Percentiles rank a stretch among this genome's conserved stretches.
These are phyloP conservation scores for Corella eumyota DNA, from an alignment of 23 tunicate genomes.

Conservation along the genomic window DNA sequence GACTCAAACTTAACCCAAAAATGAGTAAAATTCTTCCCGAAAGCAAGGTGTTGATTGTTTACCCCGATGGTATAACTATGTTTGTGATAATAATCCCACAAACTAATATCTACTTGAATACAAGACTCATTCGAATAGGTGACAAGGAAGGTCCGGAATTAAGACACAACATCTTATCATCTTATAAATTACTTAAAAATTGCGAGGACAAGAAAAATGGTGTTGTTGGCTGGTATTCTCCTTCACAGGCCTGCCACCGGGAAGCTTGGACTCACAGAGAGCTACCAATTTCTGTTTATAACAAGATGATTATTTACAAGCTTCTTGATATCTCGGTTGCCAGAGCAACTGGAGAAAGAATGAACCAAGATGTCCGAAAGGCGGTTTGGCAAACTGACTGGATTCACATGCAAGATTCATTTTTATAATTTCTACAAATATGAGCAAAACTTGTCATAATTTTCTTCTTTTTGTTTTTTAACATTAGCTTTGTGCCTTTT, in stretches of 20 bases:
- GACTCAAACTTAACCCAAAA: constrained; percentile 9
- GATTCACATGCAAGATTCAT: constrained; percentile 37
- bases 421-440: too few species aligned
- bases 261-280: constrained; percentile 16
- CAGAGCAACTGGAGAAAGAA: constrained; percentile 36
- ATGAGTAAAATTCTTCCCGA: constrained; percentile 8
- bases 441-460: too few species aligned
- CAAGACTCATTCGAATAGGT: constrained; percentile 4
- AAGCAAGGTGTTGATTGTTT: constrained; percentile 10
- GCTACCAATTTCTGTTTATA: constrained; percentile 47
- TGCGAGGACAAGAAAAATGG: constrained; percentile 1
- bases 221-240: constrained; percentile 14
- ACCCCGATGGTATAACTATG: constrained; percentile 32
- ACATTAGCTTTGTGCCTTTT: too few species aligned
- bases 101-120: background rate
- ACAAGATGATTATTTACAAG: constrained; percentile 33
- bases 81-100: constrained; percentile 13
- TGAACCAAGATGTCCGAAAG: constrained; percentile 49
- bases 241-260: constrained; percentile 22
- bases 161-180: too few species aligned
- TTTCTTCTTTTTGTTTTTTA: too few species aligned
- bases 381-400: constrained; percentile 58
- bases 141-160: too few species aligned
- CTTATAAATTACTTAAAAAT: too few species aligned
- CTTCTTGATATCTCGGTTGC: constrained; percentile 62